Evolutionary conservation across 2,888 invertebrate genomes (phyloP).

Genomic region (Pandemis corylana): DNA sequence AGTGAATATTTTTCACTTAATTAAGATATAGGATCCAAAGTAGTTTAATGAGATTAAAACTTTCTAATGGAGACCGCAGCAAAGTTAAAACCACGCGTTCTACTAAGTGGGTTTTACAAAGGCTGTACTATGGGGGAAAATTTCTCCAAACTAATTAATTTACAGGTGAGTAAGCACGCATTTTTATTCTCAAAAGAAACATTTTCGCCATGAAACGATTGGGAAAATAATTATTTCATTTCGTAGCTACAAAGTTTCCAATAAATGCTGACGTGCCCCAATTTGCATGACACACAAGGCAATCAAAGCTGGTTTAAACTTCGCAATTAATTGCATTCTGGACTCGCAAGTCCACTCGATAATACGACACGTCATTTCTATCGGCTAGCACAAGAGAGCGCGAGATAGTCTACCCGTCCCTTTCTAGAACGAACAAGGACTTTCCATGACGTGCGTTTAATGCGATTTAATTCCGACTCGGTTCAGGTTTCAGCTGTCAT

Average conservation of each 20-base stretch:
- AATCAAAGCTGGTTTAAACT: neutral
- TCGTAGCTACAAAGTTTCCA: conserved; percentile 17
- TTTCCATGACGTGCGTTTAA: too few relatives aligned
- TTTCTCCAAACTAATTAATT: conserved; percentile 27
- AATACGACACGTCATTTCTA: too few relatives aligned
- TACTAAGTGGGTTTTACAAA: conserved; percentile 25
- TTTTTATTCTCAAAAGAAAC: neutral
- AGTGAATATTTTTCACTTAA: neutral
- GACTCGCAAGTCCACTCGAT: neutral
- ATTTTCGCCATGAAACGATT: neutral
- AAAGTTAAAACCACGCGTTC: conserved; percentile 37
- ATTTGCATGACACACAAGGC: neutral
- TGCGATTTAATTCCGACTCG: too few relatives aligned
- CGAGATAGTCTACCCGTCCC: too few relatives aligned
- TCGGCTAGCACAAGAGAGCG: too few relatives aligned
- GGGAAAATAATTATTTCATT: neutral
- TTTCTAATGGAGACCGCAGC: conserved; percentile 18
- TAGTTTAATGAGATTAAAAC: conserved; percentile 1
- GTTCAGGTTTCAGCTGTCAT: too few relatives aligned
- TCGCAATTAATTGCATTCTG: conserved; percentile 5
- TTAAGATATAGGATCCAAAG: conserved; percentile 12
- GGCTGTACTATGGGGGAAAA: conserved; percentile 18
- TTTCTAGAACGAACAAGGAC: too few relatives aligned
- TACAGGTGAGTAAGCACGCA: too few relatives aligned
- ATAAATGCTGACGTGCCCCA: neutral